Evolutionary conservation across 2,113 vertebrate genomes (phyloP).

Genomic region (Azemiops feae): DNA sequence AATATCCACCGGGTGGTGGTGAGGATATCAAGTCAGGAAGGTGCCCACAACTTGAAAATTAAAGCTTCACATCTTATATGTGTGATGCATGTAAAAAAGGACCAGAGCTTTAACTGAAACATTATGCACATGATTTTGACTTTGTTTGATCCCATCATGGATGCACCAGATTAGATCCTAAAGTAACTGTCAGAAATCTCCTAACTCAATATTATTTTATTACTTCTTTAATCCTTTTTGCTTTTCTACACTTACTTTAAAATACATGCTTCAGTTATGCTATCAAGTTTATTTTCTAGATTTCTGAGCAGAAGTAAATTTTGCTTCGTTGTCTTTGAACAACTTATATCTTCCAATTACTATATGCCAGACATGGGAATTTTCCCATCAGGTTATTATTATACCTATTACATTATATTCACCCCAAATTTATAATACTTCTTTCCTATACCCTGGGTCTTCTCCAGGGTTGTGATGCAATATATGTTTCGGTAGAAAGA

Average conservation of each 20-base stretch:
- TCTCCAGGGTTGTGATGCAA: neutral
- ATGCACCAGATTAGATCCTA: neutral
- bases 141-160: neutral
- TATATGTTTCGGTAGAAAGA: neutral
- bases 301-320: neutral
- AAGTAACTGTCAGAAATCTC: neutral
- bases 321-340: neutral
- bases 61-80: neutral
- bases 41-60: neutral
- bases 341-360: neutral
- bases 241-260: neutral
- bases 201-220: neutral
- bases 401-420: neutral
- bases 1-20: neutral
- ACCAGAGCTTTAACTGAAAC: neutral
- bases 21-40: neutral
- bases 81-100: neutral
- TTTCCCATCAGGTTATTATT: neutral
- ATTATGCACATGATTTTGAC: neutral
- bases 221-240: neutral
- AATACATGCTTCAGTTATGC: neutral
- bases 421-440: neutral
- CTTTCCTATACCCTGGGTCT: neutral
- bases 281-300: neutral
- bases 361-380: neutral